Conservation (phyloP, 2,888 invertebrate species). For the Carpatolechia fugitivella region DNA sequence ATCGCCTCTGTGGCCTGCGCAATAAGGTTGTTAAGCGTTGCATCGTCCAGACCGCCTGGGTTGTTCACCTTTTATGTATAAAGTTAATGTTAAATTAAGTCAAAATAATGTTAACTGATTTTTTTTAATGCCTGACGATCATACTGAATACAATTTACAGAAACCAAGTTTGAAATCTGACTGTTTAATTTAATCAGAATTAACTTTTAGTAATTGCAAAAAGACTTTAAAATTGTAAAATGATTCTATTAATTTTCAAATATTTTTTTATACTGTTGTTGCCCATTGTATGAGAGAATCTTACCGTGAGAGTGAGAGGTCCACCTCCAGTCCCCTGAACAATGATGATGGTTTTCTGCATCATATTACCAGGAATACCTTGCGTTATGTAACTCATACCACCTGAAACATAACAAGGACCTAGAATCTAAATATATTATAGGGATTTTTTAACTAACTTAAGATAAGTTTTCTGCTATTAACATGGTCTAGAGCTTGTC, state of each 20-base stretch:
- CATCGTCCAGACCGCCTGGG: constrained; percentile 72
- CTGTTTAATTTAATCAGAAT: too few species aligned
- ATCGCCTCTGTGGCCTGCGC: constrained; percentile 77
- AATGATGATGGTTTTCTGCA: constrained; percentile 76
- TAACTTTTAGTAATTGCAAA: too few species aligned
- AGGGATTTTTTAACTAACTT: neutral
- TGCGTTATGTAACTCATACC: constrained; percentile 67
- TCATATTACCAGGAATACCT: constrained; percentile 69
- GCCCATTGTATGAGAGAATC: constrained; percentile 21
- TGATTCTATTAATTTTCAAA: too few species aligned
- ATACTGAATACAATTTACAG: too few species aligned
- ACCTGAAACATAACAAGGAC: constrained; percentile 32
- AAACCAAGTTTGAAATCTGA: too few species aligned
- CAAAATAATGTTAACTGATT: too few species aligned
- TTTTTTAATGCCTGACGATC: too few species aligned
- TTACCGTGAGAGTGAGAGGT: constrained; percentile 71
- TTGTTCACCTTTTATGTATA: constrained; percentile 68
- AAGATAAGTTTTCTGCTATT: too few species aligned
- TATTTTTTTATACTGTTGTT: neutral
- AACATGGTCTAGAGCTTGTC: too few species aligned
- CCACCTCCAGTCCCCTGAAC: constrained; percentile 72
- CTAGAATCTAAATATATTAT: neutral
- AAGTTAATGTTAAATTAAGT: neutral
- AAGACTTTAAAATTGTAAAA: too few species aligned
- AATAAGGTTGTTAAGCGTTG: constrained; percentile 74